Evolutionary conservation across 2,888 invertebrate genomes (phyloP), one percentile per base, ranked within the genome.

Genomic region (Clistopyga incitator): DNA sequence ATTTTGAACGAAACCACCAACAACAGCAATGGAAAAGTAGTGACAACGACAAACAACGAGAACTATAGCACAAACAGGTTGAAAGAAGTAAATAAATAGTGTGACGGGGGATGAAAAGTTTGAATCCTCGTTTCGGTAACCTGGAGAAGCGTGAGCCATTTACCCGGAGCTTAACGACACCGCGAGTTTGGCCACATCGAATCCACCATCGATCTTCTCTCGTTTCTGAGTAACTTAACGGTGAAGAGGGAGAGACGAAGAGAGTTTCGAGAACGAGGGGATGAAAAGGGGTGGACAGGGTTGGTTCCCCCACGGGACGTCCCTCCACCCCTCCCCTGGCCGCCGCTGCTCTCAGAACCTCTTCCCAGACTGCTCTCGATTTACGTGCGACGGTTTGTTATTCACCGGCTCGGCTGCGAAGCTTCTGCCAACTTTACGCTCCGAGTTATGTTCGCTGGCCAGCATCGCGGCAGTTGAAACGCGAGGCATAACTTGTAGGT

Each of bases 391-490:
- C 65, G 65, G 65, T 72, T 78, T 71, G 78, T 78, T 78, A 72
- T 72, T 72, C 78, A 65, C 78, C 54, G 64, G 64, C 45, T 65
- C 54, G 42, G 34, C 42, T 65, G 20, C 29, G 65, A 78, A 56
- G 78, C 71, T 78, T 86, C 88, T 87, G 87, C 88, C 86, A 89
- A 89, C 89, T 89, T 89, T 88, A 76, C 84, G 75, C 85, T 54
- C 75, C 42, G 87, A 88, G 88, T 89, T 88, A 89, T 89, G 88
- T 88, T 88, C 87, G 64, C 54, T 71, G 65, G 72, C 54, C 50
- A 13, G 50, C 52, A 65, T 65, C 65, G 42, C 34, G 50, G 52
- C 52, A 52, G 52, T 52, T 52, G 64, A 64, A 75, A 52, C 45
- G 45, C 54, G 29, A 34, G 42, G 52, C 72, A 64, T 78, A 72